Conservation (phyloP, 2,888 invertebrate species). For the Lepidochitona cinerea region DNA sequence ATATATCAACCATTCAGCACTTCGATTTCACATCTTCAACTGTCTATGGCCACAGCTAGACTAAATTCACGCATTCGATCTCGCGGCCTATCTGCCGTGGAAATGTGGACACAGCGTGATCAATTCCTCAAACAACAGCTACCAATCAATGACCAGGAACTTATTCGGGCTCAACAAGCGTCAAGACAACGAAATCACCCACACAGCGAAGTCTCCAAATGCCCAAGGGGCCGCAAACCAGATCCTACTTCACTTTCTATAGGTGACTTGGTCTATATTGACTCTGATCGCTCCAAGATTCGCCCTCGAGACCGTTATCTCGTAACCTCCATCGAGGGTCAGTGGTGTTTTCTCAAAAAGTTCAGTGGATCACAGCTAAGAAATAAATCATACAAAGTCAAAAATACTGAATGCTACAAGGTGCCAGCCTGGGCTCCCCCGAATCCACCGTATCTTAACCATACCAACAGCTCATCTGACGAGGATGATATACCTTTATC, state of each 20-base stretch:
- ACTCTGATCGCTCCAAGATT: slow-evolving; percentile 23
- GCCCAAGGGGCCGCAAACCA: not conserved
- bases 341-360: slow-evolving; percentile 33
- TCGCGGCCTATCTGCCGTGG: slow-evolving; percentile 35
- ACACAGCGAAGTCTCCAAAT: slow-evolving; percentile 33
- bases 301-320: slow-evolving; percentile 27
- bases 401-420: slow-evolving; percentile 28
- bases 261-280: slow-evolving; percentile 34
- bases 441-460: too few relatives aligned
- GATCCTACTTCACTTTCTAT: slow-evolving; percentile 4
- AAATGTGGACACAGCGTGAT: slow-evolving; percentile 35
- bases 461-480: too few relatives aligned
- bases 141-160: slow-evolving; percentile 24
- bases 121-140: slow-evolving; percentile 37
- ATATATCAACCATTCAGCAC: slow-evolving; percentile 28
- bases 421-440: too few relatives aligned
- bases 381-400: slow-evolving; percentile 28
- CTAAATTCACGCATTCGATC: slow-evolving; percentile 35
- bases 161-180: slow-evolving; percentile 25
- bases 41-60: slow-evolving; percentile 21
- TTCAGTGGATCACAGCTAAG: slow-evolving; percentile 31
- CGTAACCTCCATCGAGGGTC: slow-evolving; percentile 21
- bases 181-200: slow-evolving; percentile 29
- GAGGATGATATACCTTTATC: too few relatives aligned
- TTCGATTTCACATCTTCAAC: slow-evolving; percentile 11